A percentile compares a stretch with the other conserved stretches of the same genome.
These are phyloP conservation scores for Heliconius erato DNA, from an alignment of 2,888 invertebrate genomes.

Conservation along the genomic window DNA sequence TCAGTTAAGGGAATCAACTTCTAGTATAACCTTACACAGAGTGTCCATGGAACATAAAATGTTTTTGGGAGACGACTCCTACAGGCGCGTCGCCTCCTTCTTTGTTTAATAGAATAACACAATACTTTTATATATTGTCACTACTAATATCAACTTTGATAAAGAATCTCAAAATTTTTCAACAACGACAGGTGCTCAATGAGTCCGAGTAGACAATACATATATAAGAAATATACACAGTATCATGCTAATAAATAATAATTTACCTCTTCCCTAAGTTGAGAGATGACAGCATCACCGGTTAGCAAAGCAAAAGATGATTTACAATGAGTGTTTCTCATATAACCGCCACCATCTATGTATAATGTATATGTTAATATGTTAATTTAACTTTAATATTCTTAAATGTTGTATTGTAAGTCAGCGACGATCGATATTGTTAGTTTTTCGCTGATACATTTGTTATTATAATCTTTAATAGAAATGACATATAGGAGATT, in stretches of 20 bases:
- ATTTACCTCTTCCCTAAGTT: slow-evolving; percentile 81
- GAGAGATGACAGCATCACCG: slow-evolving; percentile 77
- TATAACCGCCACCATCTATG: slow-evolving; percentile 86
- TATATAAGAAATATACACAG: background rate
- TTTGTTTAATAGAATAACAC: too few species aligned
- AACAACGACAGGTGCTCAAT: background rate
- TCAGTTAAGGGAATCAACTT: too few species aligned
- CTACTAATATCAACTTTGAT: background rate
- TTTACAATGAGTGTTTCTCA: slow-evolving; percentile 85
- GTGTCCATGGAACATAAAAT: background rate
- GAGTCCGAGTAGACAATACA: slow-evolving; percentile 9
- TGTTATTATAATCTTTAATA: background rate
- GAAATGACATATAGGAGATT: background rate
- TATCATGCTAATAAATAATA: slow-evolving; percentile 50
- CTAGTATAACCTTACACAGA: too few species aligned
- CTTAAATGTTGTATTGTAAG: background rate
- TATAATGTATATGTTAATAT: slow-evolving; percentile 46
- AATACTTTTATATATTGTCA: background rate
- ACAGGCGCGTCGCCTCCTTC: too few species aligned
- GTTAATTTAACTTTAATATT: background rate
- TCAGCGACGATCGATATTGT: background rate
- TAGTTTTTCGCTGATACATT: background rate
- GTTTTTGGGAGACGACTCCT: background rate
- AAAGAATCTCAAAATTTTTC: background rate
- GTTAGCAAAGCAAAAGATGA: slow-evolving; percentile 86